phyloP scores from a whole-genome alignment of 2,797 vertebrate genomes.

The Gouania willdenowi region DNA sequence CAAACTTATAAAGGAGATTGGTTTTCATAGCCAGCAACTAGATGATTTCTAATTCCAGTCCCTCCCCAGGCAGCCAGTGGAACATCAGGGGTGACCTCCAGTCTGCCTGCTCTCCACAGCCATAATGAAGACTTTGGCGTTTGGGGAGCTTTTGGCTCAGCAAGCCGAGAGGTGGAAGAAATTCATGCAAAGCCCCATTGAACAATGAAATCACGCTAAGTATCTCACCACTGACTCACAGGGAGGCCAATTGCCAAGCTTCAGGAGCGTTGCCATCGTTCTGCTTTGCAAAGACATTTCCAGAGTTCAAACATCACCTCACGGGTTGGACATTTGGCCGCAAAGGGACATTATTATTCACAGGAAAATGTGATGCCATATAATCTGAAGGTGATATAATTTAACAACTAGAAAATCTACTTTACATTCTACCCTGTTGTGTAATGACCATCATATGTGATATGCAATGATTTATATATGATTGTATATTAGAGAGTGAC shows the following conservation, averaged over 20 bases:
- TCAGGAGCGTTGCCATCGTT: constrained; percentile 32
- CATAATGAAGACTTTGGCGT: constrained; percentile 59
- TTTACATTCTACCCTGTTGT: no score
- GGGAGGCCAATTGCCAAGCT: constrained; percentile 43
- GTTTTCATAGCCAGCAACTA: constrained; percentile 37
- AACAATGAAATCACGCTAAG: constrained; percentile 59
- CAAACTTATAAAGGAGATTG: constrained; percentile 52
- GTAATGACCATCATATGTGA: not conserved
- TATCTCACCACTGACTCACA: constrained; percentile 42
- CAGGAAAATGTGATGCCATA: not conserved
- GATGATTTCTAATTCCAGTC: constrained; percentile 51
- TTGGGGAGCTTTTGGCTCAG: constrained; percentile 54
- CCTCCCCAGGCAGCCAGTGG: constrained; percentile 44
- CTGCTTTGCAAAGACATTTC: constrained; percentile 33
- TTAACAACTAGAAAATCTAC: not conserved
- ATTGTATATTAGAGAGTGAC: no score
- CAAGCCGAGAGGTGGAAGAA: constrained; percentile 43
- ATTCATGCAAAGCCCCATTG: constrained; percentile 60
- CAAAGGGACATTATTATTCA: constrained; percentile 8
- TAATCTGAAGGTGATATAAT: constrained; percentile 10
- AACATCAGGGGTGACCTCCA: constrained; percentile 57
- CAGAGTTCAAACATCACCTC: constrained; percentile 22
- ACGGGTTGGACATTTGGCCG: constrained; percentile 22
- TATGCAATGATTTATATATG: no score
- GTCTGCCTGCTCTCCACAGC: constrained; percentile 51